Evolutionary conservation across 2,113 vertebrate species (phyloP), one percentile per base, ranked within the genome.

Genomic region (Corythornis madagascariensis): DNA sequence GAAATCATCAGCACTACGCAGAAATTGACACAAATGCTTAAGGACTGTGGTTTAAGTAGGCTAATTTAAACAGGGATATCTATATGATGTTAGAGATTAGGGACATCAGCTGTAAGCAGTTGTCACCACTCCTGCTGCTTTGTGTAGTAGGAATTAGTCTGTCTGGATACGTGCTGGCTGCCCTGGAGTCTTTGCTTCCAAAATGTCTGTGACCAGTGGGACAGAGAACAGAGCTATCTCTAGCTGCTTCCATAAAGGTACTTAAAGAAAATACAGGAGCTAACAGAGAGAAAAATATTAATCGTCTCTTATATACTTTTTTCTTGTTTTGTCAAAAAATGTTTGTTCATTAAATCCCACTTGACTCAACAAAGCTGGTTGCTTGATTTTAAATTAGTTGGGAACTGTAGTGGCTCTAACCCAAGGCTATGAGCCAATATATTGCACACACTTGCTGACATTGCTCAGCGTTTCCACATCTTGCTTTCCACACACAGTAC

Each of bases 391-490:
- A 77, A 76, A 47, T 79, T 61, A 73, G 50, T 16, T 73, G 42
- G 66, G 67, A 91, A 66, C 42, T 2, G 10, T 28, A 42, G 74
- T 22, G 33, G 28, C 85, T 92, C 55, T 80, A 11, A 67, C 79
- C 65, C 55, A 82, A 86, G 89, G 89, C 93, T 87, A 12, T 70
- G 83, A 79, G 90, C 72, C 72, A 72, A 50, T 77, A 50, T 52
- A 74, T 64, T 60, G 53, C 65, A 71, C 47, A 40, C 52, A 35
- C 31, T 93, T 84, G 53, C 84, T 84, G 66, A 84, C 71, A 57
- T 57, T 90, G 76, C 86, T 83, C 76, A 93, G 88, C 31, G 2
- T 70, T 94, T 83, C 83, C 88, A 40, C 50, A 4, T 56, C 59
- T 78, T 57, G 28, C 71, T 79, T 85, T 93, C 72, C 50, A 57